These are phyloP conservation scores for Eucidaris tribuloides DNA, from an alignment of 35 echinoderm and acorn worm genomes.

Conservation along the genomic window DNA sequence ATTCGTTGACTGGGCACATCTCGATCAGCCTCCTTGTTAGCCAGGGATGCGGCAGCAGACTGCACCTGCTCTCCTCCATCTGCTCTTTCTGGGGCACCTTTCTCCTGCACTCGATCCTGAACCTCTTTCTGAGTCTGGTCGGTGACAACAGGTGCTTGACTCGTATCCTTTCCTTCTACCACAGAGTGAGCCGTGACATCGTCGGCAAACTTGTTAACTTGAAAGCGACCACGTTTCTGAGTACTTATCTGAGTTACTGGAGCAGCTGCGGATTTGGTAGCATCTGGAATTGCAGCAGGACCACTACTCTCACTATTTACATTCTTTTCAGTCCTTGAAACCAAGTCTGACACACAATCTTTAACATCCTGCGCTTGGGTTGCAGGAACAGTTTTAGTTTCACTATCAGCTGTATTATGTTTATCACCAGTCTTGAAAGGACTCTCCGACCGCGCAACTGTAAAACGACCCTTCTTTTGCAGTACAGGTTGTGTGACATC, in stretches of 20 bases:
- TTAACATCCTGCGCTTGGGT: slow-evolving; percentile 33
- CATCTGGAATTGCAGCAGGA: neutral
- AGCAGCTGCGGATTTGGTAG: neutral
- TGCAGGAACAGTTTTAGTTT: neutral
- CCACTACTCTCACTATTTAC: neutral
- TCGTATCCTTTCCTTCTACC: neutral
- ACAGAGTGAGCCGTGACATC: neutral
- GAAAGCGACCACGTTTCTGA: slow-evolving; percentile 22
- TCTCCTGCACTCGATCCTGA: neutral
- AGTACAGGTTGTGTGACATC: neutral
- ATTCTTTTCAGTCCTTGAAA: slow-evolving; percentile 23
- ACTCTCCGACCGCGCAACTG: slow-evolving; percentile 14
- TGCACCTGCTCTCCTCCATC: neutral
- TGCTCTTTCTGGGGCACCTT: neutral
- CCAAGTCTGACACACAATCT: slow-evolving; percentile 21
- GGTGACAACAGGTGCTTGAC: neutral
- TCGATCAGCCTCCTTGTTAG: slow-evolving; percentile 17
- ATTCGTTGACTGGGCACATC: neutral
- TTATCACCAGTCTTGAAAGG: neutral
- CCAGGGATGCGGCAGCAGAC: neutral
- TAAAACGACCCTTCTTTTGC: slow-evolving; percentile 35
- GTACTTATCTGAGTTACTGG: neutral
- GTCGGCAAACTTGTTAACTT: slow-evolving; percentile 46
- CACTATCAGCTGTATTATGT: neutral
- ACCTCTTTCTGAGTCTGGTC: neutral